Evolutionary conservation across 2,113 vertebrate species (phyloP), one percentile per base, ranked within the genome.

Genomic region (Tonatia bakeri): DNA sequence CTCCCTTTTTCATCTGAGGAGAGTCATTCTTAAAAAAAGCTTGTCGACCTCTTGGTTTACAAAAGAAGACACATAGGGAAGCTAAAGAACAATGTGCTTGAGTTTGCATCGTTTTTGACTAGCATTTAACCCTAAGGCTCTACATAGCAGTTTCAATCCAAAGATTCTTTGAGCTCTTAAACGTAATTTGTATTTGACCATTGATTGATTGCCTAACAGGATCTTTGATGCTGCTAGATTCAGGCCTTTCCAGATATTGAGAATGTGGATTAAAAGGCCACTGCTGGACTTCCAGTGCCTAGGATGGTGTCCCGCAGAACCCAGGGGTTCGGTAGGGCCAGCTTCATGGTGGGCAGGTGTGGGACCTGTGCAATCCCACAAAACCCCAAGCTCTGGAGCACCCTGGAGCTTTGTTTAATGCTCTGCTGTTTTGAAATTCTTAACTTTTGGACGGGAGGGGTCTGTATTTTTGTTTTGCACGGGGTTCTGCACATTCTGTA

Each of bases 41-140:
- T 67, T n/a, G 26, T 50, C 73, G 79, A 79, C 89, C 6, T 81
- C 7, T 73, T 94, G 83, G 67, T 84, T 95, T 84, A 81, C 26
- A 79, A 89, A 93, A 87, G 76, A 92, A 90, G 80, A 88, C 67
- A n/a, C 92, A 50, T 56, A 67, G 15, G 5, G 22, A 82, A 38
- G 43, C 28, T 70, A 14, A 83, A 73, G 64, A 69, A 17, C 38
- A 75, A 16, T 43, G 17, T 20, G 16, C 52, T 89, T 90, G 72
- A 82, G 64, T 59, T 54, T 56, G 83, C 80, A 75, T 59, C 50
- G n/a, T 90, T 90, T 94, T 94, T 90, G 52, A 69, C n/a, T 45
- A 70, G 91, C 36, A 59, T 14, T 88, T 97, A 79, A 86, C 36
- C 20, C 24, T n/a, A 45, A 77, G 45, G 26, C 2, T 72, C 24